phyloP scores from a whole-genome alignment of 2,113 vertebrate genomes.

The Neotoma lepida region DNA sequence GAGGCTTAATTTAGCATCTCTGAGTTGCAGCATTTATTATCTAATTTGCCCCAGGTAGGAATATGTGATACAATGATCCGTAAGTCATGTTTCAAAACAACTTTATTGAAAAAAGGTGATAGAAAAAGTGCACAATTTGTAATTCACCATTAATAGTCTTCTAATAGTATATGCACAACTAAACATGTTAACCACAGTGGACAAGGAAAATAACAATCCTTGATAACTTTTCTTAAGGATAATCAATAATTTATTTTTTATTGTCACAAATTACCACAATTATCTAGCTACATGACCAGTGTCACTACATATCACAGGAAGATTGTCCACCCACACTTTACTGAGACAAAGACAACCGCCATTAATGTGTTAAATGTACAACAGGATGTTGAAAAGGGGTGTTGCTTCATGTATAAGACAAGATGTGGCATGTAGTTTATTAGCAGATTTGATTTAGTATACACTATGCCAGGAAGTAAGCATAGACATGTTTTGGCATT shows the following conservation, averaged over 20 bases:
- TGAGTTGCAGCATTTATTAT: not conserved
- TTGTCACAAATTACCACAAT: slow-evolving; percentile 94
- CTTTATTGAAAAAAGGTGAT: slow-evolving; percentile 57
- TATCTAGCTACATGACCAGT: slow-evolving; percentile 92
- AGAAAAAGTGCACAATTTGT: slow-evolving; percentile 66
- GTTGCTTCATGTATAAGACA: slow-evolving; percentile 80
- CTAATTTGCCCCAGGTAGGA: not conserved
- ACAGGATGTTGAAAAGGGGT: slow-evolving; percentile 83
- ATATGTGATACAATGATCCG: not conserved
- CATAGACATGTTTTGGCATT: slow-evolving; percentile 85
- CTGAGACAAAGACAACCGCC: slow-evolving; percentile 91
- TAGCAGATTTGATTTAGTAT: slow-evolving; percentile 77
- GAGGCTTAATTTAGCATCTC: not conserved
- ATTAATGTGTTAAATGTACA: slow-evolving; percentile 91
- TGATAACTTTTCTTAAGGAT: slow-evolving; percentile 83
- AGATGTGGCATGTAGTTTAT: slow-evolving; percentile 78
- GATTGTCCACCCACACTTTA: slow-evolving; percentile 91
- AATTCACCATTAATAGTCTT: slow-evolving; percentile 57
- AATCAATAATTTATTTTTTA: slow-evolving; percentile 96
- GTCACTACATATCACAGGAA: slow-evolving; percentile 91
- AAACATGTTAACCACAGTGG: slow-evolving; percentile 71
- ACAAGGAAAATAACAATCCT: slow-evolving; percentile 82
- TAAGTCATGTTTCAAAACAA: slow-evolving; percentile 41
- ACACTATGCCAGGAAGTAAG: slow-evolving; percentile 81
- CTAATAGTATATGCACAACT: slow-evolving; percentile 67